These are phyloP conservation scores for Morelia viridis DNA, from an alignment of 2,797 vertebrate species.

Conservation along the genomic window DNA sequence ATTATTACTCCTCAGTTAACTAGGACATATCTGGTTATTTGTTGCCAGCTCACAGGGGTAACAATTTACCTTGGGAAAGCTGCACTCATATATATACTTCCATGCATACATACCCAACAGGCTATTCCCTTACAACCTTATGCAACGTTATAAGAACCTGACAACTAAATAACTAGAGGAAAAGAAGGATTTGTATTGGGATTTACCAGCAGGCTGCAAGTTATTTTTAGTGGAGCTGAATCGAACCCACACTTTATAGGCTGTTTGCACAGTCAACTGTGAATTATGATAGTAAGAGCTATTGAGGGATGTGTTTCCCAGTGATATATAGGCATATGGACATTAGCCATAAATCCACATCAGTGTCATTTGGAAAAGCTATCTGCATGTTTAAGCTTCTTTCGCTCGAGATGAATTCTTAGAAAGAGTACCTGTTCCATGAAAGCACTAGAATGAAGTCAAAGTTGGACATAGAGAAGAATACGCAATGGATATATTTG, in stretches of 20 bases:
- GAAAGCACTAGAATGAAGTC: background rate
- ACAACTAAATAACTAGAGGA: background rate
- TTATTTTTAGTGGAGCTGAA: background rate
- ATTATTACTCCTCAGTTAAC: too few species aligned
- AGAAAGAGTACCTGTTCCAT: background rate
- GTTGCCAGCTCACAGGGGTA: too few species aligned
- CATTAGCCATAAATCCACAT: conserved; percentile 13
- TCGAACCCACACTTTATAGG: background rate
- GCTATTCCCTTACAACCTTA: background rate
- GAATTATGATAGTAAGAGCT: conserved; percentile 4
- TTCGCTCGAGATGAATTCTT: background rate
- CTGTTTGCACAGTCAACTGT: background rate
- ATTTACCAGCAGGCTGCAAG: background rate
- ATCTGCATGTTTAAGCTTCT: background rate
- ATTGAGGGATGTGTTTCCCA: background rate
- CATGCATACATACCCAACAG: background rate
- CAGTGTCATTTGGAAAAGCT: background rate
- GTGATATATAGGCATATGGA: conserved; percentile 1
- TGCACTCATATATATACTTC: background rate
- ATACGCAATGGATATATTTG: background rate
- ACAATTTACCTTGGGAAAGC: too few species aligned
- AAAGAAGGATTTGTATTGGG: background rate
- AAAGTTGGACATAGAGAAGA: background rate
- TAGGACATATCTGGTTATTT: too few species aligned
- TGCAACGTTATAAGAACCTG: background rate